Conservation (phyloP, 2,797 vertebrate genomes). For the Sebastes trivittatus region DNA sequence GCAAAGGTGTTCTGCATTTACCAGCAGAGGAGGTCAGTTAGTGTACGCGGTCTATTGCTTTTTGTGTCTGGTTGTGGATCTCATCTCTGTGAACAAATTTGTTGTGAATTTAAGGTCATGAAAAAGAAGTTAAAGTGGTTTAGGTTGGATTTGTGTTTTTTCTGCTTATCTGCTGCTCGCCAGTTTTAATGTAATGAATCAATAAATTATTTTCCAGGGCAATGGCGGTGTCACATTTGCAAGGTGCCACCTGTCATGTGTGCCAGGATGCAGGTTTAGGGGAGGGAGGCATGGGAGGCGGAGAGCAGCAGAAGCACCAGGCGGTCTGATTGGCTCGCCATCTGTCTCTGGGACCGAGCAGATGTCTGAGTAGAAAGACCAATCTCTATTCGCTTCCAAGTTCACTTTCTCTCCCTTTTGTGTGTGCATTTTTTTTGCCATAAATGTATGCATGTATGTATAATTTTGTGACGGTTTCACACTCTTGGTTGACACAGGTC, state of each 20-base stretch:
- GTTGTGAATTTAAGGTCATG: neutral
- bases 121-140: neutral
- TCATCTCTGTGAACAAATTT: neutral
- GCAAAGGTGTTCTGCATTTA: neutral
- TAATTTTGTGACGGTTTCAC: conserved; percentile 40
- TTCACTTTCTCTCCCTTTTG: conserved; percentile 40
- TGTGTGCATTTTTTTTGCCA: conserved; percentile 8
- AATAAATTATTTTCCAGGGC: conserved; percentile 37
- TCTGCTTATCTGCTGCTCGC: neutral
- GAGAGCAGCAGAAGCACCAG: conserved; percentile 58
- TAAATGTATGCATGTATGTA: conserved; percentile 7
- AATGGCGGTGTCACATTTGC: conserved; percentile 41
- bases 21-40: neutral
- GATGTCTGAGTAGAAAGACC: conserved; percentile 70
- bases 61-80: neutral
- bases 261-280: conserved; percentile 54
- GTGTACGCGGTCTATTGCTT: neutral
- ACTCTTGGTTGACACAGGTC: conserved; percentile 61
- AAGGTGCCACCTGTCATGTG: conserved; percentile 62
- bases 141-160: neutral
- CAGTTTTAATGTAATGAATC: conserved; percentile 20
- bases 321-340: conserved; percentile 73
- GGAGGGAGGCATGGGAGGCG: conserved; percentile 46
- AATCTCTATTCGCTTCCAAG: conserved; percentile 36
- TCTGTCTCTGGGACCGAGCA: conserved; percentile 76